phyloP scores from a whole-genome alignment of 1,140 invertebrate genomes.

The Andrena cerasifolii region DNA sequence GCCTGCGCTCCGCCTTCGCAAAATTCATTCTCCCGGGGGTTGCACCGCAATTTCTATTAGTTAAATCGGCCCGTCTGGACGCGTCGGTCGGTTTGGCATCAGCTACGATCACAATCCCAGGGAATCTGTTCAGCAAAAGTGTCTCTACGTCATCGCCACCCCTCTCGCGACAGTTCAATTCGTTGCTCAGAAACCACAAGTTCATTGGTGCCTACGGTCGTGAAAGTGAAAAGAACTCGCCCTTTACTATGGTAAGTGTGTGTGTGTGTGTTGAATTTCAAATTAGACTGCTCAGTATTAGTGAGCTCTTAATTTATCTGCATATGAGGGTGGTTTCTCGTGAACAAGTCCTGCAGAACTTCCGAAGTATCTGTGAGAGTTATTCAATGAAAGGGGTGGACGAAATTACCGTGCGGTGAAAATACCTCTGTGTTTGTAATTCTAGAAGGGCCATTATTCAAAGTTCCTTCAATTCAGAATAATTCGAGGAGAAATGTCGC shows the following conservation, averaged over 20 bases:
- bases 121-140: conserved; percentile 10
- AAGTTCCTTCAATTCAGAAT: too few relatives aligned
- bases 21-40: conserved; percentile 68
- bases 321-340: too few relatives aligned
- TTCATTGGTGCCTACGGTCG: not conserved
- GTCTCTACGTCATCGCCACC: not conserved
- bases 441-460: too few relatives aligned
- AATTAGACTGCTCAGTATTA: too few relatives aligned
- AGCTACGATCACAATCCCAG: conserved; percentile 1
- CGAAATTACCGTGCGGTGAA: too few relatives aligned
- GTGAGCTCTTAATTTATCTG: too few relatives aligned
- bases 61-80: conserved; percentile 57
- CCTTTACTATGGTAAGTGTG: conserved; percentile 22
- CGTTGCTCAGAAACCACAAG: not conserved
- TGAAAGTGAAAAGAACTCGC: not conserved
- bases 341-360: too few relatives aligned
- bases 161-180: not conserved
- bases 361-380: too few relatives aligned
- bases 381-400: too few relatives aligned
- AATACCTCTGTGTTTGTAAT: too few relatives aligned
- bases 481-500: too few relatives aligned
- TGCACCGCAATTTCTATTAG: conserved; percentile 55
- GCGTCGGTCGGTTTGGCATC: conserved; percentile 26
- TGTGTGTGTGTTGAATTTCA: too few relatives aligned
- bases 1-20: conserved; percentile 71